Percentiles rank a stretch among this genome's conserved stretches.
Evolutionary conservation across 1,140 invertebrate species (phyloP).

Genomic region (Zaprionus tsacasi): DNA sequence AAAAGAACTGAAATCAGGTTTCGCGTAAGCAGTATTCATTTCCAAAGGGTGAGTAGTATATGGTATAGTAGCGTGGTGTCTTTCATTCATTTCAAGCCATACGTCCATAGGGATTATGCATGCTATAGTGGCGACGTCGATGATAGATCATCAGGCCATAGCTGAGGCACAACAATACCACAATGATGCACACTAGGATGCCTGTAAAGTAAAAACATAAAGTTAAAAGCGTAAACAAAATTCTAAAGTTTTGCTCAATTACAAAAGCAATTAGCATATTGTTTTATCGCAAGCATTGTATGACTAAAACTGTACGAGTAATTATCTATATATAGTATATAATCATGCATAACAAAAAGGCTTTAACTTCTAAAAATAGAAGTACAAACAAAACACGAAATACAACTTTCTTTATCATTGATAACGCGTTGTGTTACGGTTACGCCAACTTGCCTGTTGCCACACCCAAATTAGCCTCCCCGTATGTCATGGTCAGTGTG

Average conservation of each 20-base stretch:
- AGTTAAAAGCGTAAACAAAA: background rate
- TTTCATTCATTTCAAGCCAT: conserved; percentile 64
- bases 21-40: background rate
- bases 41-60: background rate
- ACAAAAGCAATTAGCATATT: conserved; percentile 1
- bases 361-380: background rate
- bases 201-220: conserved; percentile 32
- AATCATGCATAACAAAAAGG: background rate
- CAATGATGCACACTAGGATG: conserved; percentile 73
- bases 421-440: background rate
- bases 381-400: background rate
- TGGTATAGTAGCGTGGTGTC: background rate
- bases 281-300: background rate
- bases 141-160: conserved; percentile 78
- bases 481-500: conserved; percentile 79
- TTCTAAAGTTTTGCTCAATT: background rate
- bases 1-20: conserved; percentile 11
- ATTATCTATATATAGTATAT: background rate
- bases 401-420: background rate
- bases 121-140: conserved; percentile 71
- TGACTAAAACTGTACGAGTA: background rate
- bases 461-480: conserved; percentile 75
- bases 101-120: conserved; percentile 68
- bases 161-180: conserved; percentile 57
- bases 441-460: conserved; percentile 67